A percentile compares a stretch with the other conserved stretches of the same genome.
Conservation (phyloP, 2,113 vertebrate genomes). For the Sinocyclocheilus maitianheensis region DNA sequence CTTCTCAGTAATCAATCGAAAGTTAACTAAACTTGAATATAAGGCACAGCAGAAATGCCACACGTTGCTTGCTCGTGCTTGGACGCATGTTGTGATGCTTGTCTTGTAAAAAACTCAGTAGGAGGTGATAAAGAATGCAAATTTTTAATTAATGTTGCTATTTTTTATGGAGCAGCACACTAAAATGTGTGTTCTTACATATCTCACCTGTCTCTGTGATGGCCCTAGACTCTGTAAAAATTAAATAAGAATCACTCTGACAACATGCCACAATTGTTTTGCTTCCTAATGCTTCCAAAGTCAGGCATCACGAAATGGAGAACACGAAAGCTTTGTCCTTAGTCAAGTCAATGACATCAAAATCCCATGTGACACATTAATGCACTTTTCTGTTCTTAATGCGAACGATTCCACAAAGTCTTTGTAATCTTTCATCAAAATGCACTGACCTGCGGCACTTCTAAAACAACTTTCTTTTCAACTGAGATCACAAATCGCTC, state of each 20-base stretch:
- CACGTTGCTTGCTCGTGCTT: slow-evolving; percentile 34
- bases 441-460: background rate
- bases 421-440: background rate
- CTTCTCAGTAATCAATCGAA: slow-evolving; percentile 78
- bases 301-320: background rate
- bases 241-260: background rate
- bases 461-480: background rate
- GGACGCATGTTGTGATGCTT: slow-evolving; percentile 38
- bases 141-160: background rate
- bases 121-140: background rate
- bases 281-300: background rate
- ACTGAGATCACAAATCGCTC: background rate
- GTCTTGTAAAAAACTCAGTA: slow-evolving; percentile 17
- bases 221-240: background rate
- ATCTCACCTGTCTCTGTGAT: background rate
- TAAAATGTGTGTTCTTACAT: background rate
- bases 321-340: background rate
- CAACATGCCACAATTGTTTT: background rate
- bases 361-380: background rate
- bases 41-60: slow-evolving; percentile 64
- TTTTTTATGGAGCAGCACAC: background rate
- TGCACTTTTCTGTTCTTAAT: background rate
- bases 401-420: background rate
- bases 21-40: slow-evolving; percentile 81
- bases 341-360: background rate